These are phyloP conservation scores for Parnassius apollo DNA, from an alignment of 2,888 invertebrate species.

Conservation along the genomic window DNA sequence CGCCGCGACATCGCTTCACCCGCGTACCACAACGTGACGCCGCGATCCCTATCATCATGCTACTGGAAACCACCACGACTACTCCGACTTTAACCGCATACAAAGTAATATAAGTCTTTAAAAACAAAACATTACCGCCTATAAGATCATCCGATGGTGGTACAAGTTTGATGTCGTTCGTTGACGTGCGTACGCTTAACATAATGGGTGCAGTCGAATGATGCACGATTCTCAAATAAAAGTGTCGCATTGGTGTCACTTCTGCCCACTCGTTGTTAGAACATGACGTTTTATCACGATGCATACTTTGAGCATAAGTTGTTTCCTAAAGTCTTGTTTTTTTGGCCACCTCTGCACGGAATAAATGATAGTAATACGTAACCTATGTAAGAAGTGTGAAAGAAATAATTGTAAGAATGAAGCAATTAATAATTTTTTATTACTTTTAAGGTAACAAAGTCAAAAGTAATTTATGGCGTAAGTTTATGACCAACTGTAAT, in stretches of 20 bases:
- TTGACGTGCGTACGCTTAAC: slow-evolving; percentile 15
- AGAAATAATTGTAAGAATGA: no score
- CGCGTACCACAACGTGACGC: slow-evolving; percentile 62
- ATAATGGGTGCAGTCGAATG: slow-evolving; percentile 32
- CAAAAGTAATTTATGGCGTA: no score
- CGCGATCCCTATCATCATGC: slow-evolving; percentile 60
- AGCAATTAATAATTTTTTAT: no score
- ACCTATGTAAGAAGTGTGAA: no score
- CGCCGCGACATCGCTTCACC: slow-evolving; percentile 47
- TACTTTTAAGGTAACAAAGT: no score
- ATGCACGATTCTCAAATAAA: slow-evolving; percentile 72
- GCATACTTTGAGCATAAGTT: neutral
- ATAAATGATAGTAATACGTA: no score
- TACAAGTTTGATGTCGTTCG: neutral
- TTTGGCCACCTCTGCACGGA: neutral
- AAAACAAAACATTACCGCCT: slow-evolving; percentile 10
- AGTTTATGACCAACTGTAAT: no score
- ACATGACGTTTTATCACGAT: slow-evolving; percentile 28
- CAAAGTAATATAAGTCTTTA: slow-evolving; percentile 2
- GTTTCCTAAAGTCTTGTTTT: neutral
- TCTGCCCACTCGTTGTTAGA: slow-evolving; percentile 39
- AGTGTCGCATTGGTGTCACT: slow-evolving; percentile 51
- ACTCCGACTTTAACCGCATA: slow-evolving; percentile 19
- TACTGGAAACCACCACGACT: slow-evolving; percentile 36
- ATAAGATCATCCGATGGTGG: slow-evolving; percentile 8